Evolutionary conservation across 2,113 vertebrate species (phyloP), one percentile per base, ranked within the genome.

Genomic region (Tricholaema leucomelas): DNA sequence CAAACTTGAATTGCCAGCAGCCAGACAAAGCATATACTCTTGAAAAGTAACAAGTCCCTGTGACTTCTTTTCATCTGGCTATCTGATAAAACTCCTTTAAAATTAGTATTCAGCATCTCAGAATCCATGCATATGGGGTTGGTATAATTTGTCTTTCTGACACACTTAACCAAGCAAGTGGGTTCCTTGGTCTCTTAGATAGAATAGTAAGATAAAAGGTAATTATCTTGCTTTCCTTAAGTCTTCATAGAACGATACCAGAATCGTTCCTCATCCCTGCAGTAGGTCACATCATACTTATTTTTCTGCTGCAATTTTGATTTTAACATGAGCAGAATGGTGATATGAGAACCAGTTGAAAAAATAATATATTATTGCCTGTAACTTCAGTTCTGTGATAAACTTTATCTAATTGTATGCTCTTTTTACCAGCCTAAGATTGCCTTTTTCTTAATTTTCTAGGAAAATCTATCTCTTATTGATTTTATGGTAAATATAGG

Each of bases 61-160:
- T 63, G 94, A 95, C 71, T 94, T 90, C 94, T 94, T 96, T 91
- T 95, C 79, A 94, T 94, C 85, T 94, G 52, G n/a, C 13, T 88
- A 87, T 88, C 85, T 91, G 94, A 93, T 93, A 91, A 90, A 91
- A 77, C 65, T 87, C 79, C 72, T 87, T 87, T 85, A 96, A 94
- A 93, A 94, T 93, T 94, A 90, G 92, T 96, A 88, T 95, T 88
- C 94, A 75, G 28, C 54, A 58, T 61, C 72, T 93, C 13, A 50
- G 87, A 84, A 86, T 78, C 76, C 77, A 52, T 78, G 73, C 80
- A 86, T 36, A 25, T 27, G 36, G 50, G 25, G 7, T 31, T 87
- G 18, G 21, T 63, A 75, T 79, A 91, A 93, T 92, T 95, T 96
- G 85, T 96, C 87, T 92, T 95, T 87, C 82, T 91, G 87, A 87